phyloP scores from a whole-genome alignment of 2,113 vertebrate species.

The Pelusios castaneus region DNA sequence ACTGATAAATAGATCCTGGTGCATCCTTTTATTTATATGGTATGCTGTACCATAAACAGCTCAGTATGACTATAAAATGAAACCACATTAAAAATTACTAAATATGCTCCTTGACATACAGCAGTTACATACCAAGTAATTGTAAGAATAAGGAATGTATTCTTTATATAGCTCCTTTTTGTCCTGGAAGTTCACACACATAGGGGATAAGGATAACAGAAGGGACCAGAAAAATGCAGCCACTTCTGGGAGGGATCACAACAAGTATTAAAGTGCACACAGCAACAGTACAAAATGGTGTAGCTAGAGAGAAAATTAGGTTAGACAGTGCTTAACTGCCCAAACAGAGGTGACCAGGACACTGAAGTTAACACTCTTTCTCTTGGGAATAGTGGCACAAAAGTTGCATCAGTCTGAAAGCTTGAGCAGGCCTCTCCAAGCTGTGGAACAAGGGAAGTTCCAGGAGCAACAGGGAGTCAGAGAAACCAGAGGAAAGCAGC shows the following conservation, averaged over 20 bases:
- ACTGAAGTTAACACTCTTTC: background rate
- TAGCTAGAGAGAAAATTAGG: background rate
- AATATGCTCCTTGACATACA: background rate
- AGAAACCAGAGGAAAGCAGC: background rate
- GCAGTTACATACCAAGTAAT: background rate
- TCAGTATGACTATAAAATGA: background rate
- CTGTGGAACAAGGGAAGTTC: background rate
- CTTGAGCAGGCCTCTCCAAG: background rate
- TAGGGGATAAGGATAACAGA: background rate
- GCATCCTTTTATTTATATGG: background rate
- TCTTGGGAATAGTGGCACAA: background rate
- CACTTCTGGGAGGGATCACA: background rate
- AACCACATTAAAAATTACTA: rapidly evolving
- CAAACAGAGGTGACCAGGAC: background rate
- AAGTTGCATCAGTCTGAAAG: background rate
- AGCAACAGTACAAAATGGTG: background rate
- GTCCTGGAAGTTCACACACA: background rate
- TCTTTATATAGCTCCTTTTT: background rate
- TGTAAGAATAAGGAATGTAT: background rate
- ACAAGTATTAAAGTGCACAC: background rate
- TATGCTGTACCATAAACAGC: background rate
- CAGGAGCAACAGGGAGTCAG: background rate
- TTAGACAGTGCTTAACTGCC: background rate
- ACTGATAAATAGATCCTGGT: background rate
- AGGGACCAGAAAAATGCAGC: background rate